A percentile compares a stretch with the other conserved stretches of the same genome.
Evolutionary conservation across 2,888 invertebrate species (phyloP).

Genomic region (Pyralis farinalis): DNA sequence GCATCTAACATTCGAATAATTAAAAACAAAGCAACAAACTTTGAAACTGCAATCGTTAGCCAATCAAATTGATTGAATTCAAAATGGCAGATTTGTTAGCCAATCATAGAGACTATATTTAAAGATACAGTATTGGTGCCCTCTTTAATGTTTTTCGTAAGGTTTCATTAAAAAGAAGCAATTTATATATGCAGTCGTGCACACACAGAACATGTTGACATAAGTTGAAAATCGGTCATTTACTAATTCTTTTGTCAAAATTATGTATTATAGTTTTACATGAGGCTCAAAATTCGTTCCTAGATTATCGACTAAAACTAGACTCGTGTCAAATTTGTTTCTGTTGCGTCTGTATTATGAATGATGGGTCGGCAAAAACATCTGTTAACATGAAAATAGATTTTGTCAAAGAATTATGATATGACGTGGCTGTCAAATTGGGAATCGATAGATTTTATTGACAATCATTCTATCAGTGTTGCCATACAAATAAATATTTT

Average conservation of each 20-base stretch:
- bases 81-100: not conserved
- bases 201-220: not conserved
- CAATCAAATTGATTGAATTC: not conserved
- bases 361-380: too few species aligned
- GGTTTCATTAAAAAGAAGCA: not conserved
- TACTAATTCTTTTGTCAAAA: not conserved
- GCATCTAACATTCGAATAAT: constrained; percentile 1
- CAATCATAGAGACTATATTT: not conserved
- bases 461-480: too few species aligned
- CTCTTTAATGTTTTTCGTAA: not conserved
- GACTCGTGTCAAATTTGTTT: constrained; percentile 2
- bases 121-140: not conserved
- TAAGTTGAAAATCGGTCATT: not conserved
- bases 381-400: too few species aligned
- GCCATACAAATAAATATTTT: too few species aligned
- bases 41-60: not conserved
- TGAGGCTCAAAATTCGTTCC: constrained; percentile 9
- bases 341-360: too few species aligned
- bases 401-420: too few species aligned
- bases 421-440: too few species aligned
- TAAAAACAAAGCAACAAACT: too few species aligned
- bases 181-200: not conserved
- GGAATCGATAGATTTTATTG: too few species aligned
- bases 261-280: constrained; percentile 5
- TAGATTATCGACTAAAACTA: not conserved